Conservation (phyloP, 2,113 vertebrate genomes). For the Urocitellus parryii region DNA sequence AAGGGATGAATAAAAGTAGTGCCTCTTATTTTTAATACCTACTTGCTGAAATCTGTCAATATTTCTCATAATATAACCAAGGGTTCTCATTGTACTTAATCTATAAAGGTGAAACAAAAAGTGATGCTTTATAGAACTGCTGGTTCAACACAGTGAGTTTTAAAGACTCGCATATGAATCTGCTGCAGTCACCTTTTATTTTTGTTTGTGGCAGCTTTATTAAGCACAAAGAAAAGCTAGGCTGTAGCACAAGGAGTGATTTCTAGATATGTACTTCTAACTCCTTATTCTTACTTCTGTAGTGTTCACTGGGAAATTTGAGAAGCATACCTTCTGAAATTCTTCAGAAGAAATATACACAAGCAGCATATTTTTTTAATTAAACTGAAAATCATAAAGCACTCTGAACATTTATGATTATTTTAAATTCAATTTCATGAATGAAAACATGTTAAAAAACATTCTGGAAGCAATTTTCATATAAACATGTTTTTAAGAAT, state of each 20-base stretch:
- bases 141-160: neutral
- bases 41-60: neutral
- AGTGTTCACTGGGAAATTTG: neutral
- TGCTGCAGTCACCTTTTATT: too few species aligned
- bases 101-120: neutral
- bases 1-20: neutral
- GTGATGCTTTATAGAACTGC: neutral
- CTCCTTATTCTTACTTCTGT: neutral
- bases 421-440: neutral
- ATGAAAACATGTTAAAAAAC: too few species aligned
- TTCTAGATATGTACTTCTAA: neutral
- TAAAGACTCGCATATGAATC: neutral
- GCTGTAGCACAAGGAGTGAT: neutral
- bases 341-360: neutral
- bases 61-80: neutral
- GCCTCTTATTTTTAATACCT: neutral
- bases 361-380: neutral
- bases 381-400: neutral
- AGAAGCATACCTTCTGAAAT: neutral
- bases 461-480: neutral
- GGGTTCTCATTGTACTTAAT: neutral
- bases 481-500: too few species aligned
- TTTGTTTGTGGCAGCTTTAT: neutral
- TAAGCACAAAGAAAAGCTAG: neutral
- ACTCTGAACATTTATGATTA: neutral